Evolutionary conservation across 2,888 invertebrate species (phyloP).

Genomic region (Dinocampus coccinellae): DNA sequence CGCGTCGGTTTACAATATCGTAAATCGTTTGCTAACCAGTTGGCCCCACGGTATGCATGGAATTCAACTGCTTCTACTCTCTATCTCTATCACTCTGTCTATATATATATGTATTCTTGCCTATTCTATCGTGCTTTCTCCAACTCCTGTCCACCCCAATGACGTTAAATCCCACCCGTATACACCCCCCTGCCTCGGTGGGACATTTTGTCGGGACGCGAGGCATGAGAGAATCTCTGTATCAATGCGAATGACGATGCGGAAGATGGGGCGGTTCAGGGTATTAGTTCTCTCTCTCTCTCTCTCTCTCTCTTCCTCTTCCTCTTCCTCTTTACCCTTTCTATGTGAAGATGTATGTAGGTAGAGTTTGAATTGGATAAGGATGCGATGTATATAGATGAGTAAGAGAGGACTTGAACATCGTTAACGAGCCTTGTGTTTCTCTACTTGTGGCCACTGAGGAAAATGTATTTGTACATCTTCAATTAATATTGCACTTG

Average conservation of each 20-base stretch:
- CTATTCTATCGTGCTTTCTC: neutral
- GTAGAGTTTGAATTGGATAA: too few species aligned
- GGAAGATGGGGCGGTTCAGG: slow-evolving; percentile 37
- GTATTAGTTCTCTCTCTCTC: too few species aligned
- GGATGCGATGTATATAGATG: too few species aligned
- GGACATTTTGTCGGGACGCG: slow-evolving; percentile 30
- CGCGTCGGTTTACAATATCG: slow-evolving; percentile 68
- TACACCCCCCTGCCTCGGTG: too few species aligned
- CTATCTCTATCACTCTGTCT: slow-evolving; percentile 24
- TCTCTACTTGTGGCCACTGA: slow-evolving; percentile 50
- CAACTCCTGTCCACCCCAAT: slow-evolving; percentile 25
- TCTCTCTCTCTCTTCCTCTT: too few species aligned
- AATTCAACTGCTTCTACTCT: slow-evolving; percentile 59
- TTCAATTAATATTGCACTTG: slow-evolving; percentile 44
- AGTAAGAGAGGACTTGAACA: slow-evolving; percentile 44
- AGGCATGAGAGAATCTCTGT: slow-evolving; percentile 24
- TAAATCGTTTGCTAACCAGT: slow-evolving; percentile 69
- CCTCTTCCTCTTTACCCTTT: too few species aligned
- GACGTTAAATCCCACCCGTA: slow-evolving; percentile 17
- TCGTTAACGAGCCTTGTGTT: slow-evolving; percentile 55
- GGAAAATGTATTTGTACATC: slow-evolving; percentile 44
- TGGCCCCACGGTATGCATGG: slow-evolving; percentile 65
- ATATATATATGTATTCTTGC: neutral
- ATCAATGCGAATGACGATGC: slow-evolving; percentile 36
- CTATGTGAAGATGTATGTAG: slow-evolving; percentile 28